Conservation (phyloP, 2,888 invertebrate species). For the Byasa hedistus region DNA sequence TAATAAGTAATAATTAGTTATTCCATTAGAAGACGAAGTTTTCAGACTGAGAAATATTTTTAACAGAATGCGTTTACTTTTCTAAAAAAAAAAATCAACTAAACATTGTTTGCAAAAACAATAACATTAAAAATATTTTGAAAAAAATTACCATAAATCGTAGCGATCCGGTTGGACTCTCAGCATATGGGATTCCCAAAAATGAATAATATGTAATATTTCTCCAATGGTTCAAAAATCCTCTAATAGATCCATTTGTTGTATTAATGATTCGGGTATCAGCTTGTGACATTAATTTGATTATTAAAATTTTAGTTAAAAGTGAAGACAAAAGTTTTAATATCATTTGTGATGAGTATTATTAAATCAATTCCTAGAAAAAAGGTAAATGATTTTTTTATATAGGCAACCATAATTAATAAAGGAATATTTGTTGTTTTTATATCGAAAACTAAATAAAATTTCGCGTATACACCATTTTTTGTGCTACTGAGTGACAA, state of each 20-base stretch:
- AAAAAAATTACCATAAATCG: slow-evolving; percentile 39
- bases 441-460: too few species aligned
- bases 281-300: slow-evolving; percentile 1
- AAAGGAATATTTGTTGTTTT: too few species aligned
- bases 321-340: slow-evolving; percentile 4
- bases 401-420: too few species aligned
- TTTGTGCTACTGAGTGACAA: too few species aligned
- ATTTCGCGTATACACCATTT: too few species aligned
- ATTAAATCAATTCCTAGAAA: background rate
- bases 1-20: too few species aligned
- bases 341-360: slow-evolving; percentile 5
- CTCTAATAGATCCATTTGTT: slow-evolving; percentile 38
- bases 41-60: too few species aligned
- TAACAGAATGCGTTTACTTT: too few species aligned
- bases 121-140: too few species aligned
- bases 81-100: too few species aligned
- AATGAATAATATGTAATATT: slow-evolving; percentile 38
- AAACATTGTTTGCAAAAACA: too few species aligned
- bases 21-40: too few species aligned
- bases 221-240: slow-evolving; percentile 35
- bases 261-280: slow-evolving; percentile 33
- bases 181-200: slow-evolving; percentile 45
- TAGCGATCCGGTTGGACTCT: slow-evolving; percentile 38
- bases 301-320: background rate
- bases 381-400: background rate